phyloP scores from a whole-genome alignment of 2,797 vertebrate genomes.

The Neosilurus mollespiculum region DNA sequence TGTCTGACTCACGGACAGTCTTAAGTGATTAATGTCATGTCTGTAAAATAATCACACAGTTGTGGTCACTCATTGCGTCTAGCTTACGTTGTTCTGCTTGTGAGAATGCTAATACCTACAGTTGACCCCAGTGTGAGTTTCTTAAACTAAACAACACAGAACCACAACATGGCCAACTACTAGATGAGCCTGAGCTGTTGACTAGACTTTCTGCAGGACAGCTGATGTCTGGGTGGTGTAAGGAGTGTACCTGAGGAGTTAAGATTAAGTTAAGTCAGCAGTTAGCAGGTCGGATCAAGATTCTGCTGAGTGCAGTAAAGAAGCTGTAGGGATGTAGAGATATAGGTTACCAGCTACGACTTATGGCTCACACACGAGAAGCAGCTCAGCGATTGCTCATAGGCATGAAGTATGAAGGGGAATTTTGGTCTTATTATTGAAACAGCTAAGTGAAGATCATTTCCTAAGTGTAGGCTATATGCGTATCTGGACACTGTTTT shows the following conservation, averaged over 20 bases:
- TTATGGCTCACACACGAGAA: constrained; percentile 39
- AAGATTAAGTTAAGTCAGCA: constrained; percentile 70
- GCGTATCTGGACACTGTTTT: constrained; percentile 15
- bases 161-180: not conserved
- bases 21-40: constrained; percentile 28
- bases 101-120: constrained; percentile 8
- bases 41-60: constrained; percentile 24
- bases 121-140: not conserved
- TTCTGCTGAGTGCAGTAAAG: constrained; percentile 40
- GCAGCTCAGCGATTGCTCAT: constrained; percentile 40
- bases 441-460: not conserved
- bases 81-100: not conserved
- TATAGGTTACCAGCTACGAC: constrained; percentile 29
- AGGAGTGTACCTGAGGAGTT: constrained; percentile 63
- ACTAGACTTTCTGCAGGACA: constrained; percentile 52
- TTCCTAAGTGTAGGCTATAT: not conserved
- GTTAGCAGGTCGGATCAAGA: constrained; percentile 67
- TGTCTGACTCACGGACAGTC: not conserved
- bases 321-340: not conserved
- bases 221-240: constrained; percentile 66
- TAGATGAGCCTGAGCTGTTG: constrained; percentile 45
- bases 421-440: constrained; percentile 27
- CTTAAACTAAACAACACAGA: not conserved
- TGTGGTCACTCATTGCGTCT: constrained; percentile 16
- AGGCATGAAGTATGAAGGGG: constrained; percentile 3